These are phyloP conservation scores for Balearica regulorum DNA, from an alignment of 2,797 vertebrate species.

Conservation along the genomic window DNA sequence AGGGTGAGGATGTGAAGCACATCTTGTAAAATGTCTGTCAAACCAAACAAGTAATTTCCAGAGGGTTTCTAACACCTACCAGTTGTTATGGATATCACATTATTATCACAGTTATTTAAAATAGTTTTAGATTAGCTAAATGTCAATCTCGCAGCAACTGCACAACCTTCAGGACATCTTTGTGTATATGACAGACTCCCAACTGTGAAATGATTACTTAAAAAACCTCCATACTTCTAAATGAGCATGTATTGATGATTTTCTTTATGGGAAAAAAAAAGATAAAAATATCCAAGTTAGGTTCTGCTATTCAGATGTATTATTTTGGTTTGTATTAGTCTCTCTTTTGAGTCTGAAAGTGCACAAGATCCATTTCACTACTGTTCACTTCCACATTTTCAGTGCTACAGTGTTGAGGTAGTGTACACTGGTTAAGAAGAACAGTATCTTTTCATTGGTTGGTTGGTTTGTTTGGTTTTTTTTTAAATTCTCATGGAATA, in stretches of 20 bases:
- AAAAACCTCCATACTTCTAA: not conserved
- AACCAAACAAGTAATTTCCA: slow-evolving; percentile 15
- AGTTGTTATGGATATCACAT: slow-evolving; percentile 30
- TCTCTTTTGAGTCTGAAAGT: not conserved
- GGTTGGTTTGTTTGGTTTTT: fast-evolving
- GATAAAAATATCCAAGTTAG: not conserved
- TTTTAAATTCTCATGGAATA: not conserved
- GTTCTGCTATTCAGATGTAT: not conserved
- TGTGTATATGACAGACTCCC: not conserved
- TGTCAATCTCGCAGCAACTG: slow-evolving; percentile 37
- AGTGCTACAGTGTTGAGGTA: not conserved
- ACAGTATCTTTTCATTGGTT: not conserved
- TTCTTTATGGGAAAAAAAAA: not conserved
- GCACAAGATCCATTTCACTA: not conserved
- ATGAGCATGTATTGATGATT: not conserved
- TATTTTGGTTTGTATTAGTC: not conserved
- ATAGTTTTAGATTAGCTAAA: slow-evolving; percentile 56
- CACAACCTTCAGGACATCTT: slow-evolving; percentile 39
- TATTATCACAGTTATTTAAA: slow-evolving; percentile 51
- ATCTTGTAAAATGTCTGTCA: not conserved
- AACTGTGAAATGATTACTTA: not conserved
- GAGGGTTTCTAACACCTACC: slow-evolving; percentile 36
- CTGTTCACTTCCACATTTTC: not conserved
- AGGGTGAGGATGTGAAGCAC: not conserved
- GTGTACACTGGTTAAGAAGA: not conserved